Percentiles rank a stretch among this genome's conserved stretches.
Evolutionary conservation across 64 coral and sea anemone species (phyloP).

Genomic region (Actinia equina): DNA sequence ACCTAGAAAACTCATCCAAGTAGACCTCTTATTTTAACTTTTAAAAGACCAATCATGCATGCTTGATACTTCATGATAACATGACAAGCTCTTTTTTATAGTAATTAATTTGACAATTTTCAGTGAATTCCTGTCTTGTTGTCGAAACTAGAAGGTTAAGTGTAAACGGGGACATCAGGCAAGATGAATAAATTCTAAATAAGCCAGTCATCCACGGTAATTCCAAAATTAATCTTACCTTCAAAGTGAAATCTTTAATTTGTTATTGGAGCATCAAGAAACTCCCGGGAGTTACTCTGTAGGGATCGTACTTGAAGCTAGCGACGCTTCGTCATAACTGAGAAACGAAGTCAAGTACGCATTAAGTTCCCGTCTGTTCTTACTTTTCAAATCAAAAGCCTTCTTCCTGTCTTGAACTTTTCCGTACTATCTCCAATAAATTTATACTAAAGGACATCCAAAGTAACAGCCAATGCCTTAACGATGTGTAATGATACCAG

Average conservation of each 20-base stretch:
- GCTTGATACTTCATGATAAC: no score
- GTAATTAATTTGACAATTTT: not conserved
- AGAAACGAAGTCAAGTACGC: not conserved
- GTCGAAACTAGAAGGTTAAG: not conserved
- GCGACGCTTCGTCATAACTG: no score
- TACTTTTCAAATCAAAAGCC: not conserved
- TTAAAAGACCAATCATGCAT: no score
- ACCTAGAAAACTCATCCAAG: no score
- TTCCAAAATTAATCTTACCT: slow-evolving; percentile 13
- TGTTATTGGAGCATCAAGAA: not conserved
- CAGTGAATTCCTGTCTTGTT: not conserved
- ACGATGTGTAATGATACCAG: not conserved
- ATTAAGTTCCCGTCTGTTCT: not conserved
- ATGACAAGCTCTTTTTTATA: no score
- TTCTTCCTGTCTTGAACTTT: not conserved
- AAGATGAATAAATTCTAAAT: not conserved
- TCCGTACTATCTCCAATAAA: no score
- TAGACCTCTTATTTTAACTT: no score
- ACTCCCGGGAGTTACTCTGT: not conserved
- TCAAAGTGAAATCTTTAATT: not conserved
- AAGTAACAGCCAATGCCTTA: not conserved
- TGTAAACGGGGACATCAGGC: not conserved
- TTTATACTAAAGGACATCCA: no score
- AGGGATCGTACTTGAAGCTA: not conserved
- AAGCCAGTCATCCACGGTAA: not conserved